A percentile compares a stretch with the other conserved stretches of the same genome.
Evolutionary conservation across 1,140 invertebrate species (phyloP).

Genomic region (Holotrichia oblita): DNA sequence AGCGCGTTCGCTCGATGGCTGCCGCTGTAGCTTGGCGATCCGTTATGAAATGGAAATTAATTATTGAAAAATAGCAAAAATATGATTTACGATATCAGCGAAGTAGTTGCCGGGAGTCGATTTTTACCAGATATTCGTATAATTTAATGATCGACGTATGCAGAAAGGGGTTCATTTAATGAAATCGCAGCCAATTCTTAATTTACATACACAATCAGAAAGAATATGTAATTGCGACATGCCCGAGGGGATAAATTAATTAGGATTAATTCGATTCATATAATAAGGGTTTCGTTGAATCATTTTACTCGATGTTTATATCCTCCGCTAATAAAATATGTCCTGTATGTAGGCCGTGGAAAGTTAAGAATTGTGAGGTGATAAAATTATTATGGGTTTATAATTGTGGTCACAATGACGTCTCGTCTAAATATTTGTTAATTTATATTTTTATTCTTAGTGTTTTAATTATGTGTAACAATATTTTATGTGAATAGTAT

Average conservation of each 20-base stretch:
- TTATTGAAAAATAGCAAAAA: constrained; percentile 23
- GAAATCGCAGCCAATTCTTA: constrained; percentile 3
- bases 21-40: neutral
- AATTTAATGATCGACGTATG: constrained; percentile 24
- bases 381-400: too few relatives aligned
- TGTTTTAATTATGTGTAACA: too few relatives aligned
- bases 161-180: constrained; percentile 17
- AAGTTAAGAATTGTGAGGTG: too few relatives aligned
- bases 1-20: neutral
- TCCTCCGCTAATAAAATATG: neutral
- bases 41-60: constrained; percentile 34
- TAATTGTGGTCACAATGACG: too few relatives aligned
- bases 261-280: neutral
- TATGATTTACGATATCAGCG: constrained; percentile 27
- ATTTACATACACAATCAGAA: constrained; percentile 28
- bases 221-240: constrained; percentile 25
- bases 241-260: constrained; percentile 16
- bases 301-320: neutral
- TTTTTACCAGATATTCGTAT: constrained; percentile 14
- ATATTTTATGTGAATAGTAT: too few relatives aligned
- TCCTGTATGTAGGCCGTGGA: too few relatives aligned
- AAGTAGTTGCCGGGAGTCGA: neutral
- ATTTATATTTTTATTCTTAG: too few relatives aligned
- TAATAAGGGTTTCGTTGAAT: neutral
- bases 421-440: too few relatives aligned